Evolutionary conservation across 2,797 vertebrate species (phyloP).

Genomic region (Alcedo quadribrachys): DNA sequence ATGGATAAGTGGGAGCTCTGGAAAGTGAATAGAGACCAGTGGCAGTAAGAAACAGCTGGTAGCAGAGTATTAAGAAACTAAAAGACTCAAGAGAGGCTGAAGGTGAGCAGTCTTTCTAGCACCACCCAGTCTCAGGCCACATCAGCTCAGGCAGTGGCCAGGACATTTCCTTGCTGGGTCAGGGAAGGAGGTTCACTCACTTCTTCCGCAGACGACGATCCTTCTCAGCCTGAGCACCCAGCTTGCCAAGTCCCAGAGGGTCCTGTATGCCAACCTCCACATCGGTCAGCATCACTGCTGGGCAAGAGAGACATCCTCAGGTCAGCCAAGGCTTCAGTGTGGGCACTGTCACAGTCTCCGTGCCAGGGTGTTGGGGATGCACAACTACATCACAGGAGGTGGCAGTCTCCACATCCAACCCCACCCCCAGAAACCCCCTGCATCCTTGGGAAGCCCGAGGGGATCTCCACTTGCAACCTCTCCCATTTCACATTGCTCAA

Average conservation of each 20-base stretch:
- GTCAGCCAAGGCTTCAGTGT: fast-evolving
- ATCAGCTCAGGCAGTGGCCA: not conserved
- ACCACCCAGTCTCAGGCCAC: not conserved
- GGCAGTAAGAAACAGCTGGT: not conserved
- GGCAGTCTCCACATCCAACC: not conserved
- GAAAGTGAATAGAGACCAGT: fast-evolving
- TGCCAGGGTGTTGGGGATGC: not conserved
- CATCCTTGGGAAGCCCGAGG: not conserved
- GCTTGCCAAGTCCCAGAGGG: conserved; percentile 90
- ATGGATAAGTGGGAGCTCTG: no score
- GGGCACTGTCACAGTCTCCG: not conserved
- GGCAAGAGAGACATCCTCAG: not conserved
- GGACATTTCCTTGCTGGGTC: not conserved
- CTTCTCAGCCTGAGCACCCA: conserved; percentile 95
- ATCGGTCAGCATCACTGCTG: conserved; percentile 80
- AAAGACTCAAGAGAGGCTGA: not conserved
- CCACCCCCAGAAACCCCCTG: not conserved
- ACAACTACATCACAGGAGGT: not conserved
- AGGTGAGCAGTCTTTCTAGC: not conserved
- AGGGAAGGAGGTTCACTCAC: conserved; percentile 75
- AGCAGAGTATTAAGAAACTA: not conserved
- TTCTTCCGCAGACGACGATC: conserved; percentile 95
- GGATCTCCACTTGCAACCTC: not conserved
- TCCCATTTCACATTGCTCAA: not conserved
- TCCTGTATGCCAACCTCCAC: conserved; percentile 90